Evolutionary conservation across 2,113 vertebrate genomes (phyloP), one percentile per base, ranked within the genome.

Genomic region (Cebus imitator): DNA sequence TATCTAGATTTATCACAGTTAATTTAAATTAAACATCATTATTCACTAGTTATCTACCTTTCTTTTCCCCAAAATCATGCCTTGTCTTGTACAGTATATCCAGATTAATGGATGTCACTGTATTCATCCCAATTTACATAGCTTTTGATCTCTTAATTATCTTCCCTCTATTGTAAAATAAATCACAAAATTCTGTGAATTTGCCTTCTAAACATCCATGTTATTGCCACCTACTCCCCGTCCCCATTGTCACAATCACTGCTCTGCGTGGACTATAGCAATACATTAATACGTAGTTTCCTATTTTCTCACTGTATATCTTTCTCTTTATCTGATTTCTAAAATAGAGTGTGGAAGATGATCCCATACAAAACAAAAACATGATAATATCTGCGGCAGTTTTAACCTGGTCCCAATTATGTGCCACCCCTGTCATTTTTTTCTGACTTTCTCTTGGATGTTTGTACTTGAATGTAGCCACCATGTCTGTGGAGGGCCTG

Each of bases 181-280:
- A 35, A 48, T 73, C 6, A 75, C 20, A 16, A 18, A 50, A 52
- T n/a, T 64, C 2, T 84, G 40, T 80, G 14, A 57, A 40, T 73
- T 52, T 35, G 40, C 20, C 6, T 75, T 16, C 37, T 75, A 55
- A 88, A n/a, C 25, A 88, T 57, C 45, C 30, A 16, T 16, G 27
- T 57, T 32, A 58, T 43, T 80, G 32, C 4, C 25, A 37, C 25
- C 79, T 35, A 27, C 18, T 61, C 12, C 14, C 10, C 30, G 10
- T 35, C 40, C 2, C 1, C 3, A 17, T 18, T 52, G 16, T 35
- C 11, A 21, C 1, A 4, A 6, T 58, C 20, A 23, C 25, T 43
- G 8, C 16, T 45, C 14, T 72, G 18, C 27, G 35, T n/a, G 18
- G 14, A 40, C 50, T 25, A 18, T n/a, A n/a, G 18, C 48, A 66